phyloP scores from a whole-genome alignment of 1,140 invertebrate genomes.

The Bombyx mori region ASM3026992v2 NC_085123.1:5833501-5834000 shows the following conservation, averaged over 20 bases:
- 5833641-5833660: constrained; percentile 45
- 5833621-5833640: constrained; percentile 30
- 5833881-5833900: too few relatives aligned
- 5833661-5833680: constrained; percentile 29
- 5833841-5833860: too few relatives aligned
- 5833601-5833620: constrained; percentile 35
- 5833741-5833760: background rate
- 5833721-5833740: constrained; percentile 5
- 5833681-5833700: constrained; percentile 49
- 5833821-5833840: too few relatives aligned
- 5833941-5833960: too few relatives aligned
- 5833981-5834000: background rate
- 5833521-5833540: constrained; percentile 64
- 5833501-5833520: constrained; percentile 67
- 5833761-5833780: background rate
- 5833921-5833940: too few relatives aligned
- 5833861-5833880: too few relatives aligned
- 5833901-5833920: too few relatives aligned
- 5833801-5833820: too few relatives aligned
- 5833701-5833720: constrained; percentile 15
- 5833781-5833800: too few relatives aligned
- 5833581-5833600: constrained; percentile 65
- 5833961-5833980: too few relatives aligned
- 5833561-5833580: constrained; percentile 47
- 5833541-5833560: constrained; percentile 47